These are phyloP conservation scores for Drosophila stalkeri DNA, from an alignment of 2,888 invertebrate species.

Conservation along the genomic window DNA sequence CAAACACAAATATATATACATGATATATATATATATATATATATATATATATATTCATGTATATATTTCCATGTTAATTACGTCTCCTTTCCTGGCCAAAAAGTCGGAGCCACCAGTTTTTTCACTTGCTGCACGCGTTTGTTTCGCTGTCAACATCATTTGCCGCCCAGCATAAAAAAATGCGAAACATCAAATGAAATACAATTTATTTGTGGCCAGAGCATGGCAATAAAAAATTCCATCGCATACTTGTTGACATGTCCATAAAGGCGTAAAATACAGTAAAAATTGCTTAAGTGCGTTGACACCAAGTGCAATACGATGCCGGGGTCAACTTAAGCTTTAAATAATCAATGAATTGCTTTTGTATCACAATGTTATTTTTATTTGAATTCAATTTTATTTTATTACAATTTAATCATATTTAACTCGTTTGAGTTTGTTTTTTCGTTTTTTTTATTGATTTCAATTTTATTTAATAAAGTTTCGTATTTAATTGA, in stretches of 20 bases:
- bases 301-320: slow-evolving; percentile 6
- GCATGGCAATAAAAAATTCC: slow-evolving; percentile 57
- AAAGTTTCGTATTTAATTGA: no score
- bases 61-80: slow-evolving; percentile 66
- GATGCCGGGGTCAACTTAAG: neutral
- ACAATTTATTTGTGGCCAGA: slow-evolving; percentile 68
- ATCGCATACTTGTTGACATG: slow-evolving; percentile 55
- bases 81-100: slow-evolving; percentile 43
- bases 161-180: slow-evolving; percentile 53
- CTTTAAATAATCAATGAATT: slow-evolving; percentile 2
- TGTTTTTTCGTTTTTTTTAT: no score
- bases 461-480: no score
- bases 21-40: neutral
- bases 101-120: slow-evolving; percentile 26
- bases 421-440: no score
- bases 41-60: slow-evolving; percentile 8
- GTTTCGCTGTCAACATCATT: slow-evolving; percentile 76
- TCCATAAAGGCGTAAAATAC: slow-evolving; percentile 45
- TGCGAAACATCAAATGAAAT: slow-evolving; percentile 69
- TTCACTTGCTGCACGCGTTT: slow-evolving; percentile 42
- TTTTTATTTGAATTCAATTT: no score
- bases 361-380: no score
- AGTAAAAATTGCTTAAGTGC: slow-evolving; percentile 56
- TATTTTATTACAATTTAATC: no score
- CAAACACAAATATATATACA: neutral